Percentiles rank a stretch among this genome's conserved stretches.
Conservation (phyloP, 2,888 invertebrate species). For the Cephus pygmeus region DNA sequence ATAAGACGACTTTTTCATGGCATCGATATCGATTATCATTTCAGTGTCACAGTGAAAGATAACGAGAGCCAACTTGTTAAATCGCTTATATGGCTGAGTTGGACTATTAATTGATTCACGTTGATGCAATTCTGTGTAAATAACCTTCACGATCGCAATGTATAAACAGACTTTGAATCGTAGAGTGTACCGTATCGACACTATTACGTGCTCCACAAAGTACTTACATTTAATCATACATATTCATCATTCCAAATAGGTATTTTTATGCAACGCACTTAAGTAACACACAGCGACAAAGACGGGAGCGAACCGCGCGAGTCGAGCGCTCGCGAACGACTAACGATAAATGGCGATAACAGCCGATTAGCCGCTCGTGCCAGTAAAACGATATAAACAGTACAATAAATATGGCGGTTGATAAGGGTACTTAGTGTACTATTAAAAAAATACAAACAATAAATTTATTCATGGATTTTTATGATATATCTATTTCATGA, state of each 20-base stretch:
- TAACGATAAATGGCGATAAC: constrained; percentile 1
- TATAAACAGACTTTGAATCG: not conserved
- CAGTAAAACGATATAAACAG: not conserved
- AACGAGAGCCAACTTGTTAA: not conserved
- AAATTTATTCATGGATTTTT: too few species aligned
- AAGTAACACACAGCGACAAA: not conserved
- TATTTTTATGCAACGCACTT: not conserved
- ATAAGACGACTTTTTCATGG: not conserved
- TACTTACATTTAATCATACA: not conserved
- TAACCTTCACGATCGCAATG: not conserved
- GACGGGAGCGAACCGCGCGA: not conserved
- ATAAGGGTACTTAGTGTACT: not conserved
- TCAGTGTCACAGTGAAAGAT: not conserved
- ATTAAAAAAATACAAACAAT: not conserved
- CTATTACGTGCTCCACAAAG: not conserved
- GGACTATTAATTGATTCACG: not conserved
- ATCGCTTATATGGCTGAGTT: not conserved
- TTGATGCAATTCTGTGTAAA: not conserved
- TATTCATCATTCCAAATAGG: not conserved
- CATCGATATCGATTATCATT: not conserved
- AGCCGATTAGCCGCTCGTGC: constrained; percentile 1
- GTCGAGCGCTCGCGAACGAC: not conserved
- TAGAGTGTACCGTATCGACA: not conserved
- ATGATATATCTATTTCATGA: not conserved
- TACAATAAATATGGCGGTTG: not conserved